Evolutionary conservation across 1,140 invertebrate species (phyloP).

Genomic region (Brachionus plicatilis): DNA sequence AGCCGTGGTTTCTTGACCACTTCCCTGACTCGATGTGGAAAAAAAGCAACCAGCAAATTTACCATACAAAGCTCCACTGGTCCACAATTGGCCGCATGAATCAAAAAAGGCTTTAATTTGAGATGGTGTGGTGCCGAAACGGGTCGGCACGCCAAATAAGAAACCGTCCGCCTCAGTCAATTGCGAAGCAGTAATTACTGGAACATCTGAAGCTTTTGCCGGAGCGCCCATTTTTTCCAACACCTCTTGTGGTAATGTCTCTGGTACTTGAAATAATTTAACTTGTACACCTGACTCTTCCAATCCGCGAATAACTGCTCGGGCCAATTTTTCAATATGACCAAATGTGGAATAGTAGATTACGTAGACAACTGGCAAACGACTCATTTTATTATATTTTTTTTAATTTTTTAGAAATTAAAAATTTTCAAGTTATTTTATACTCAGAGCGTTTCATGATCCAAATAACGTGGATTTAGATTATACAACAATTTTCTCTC

Average conservation of each 20-base stretch:
- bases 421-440: background rate
- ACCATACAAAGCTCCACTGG: background rate
- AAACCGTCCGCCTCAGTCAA: constrained; percentile 28
- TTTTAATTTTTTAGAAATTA: background rate
- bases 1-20: constrained; percentile 40
- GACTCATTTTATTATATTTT: constrained; percentile 21
- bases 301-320: background rate
- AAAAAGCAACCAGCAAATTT: constrained; percentile 35
- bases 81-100: constrained; percentile 30
- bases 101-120: constrained; percentile 39
- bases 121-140: constrained; percentile 18
- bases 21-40: background rate
- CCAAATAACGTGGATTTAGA: background rate
- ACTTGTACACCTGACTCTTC: constrained; percentile 6
- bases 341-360: constrained; percentile 40
- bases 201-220: constrained; percentile 21
- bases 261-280: constrained; percentile 28
- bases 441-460: background rate
- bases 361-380: constrained; percentile 17
- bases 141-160: constrained; percentile 34
- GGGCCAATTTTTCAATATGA: constrained; percentile 33
- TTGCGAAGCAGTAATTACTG: background rate
- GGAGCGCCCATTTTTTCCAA: constrained; percentile 27
- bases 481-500: background rate
- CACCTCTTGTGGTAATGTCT: constrained; percentile 15